A percentile compares a stretch with the other conserved stretches of the same genome.
phyloP scores from a whole-genome alignment of 2,888 invertebrate genomes.

The Nephrotoma appendiculata region DNA sequence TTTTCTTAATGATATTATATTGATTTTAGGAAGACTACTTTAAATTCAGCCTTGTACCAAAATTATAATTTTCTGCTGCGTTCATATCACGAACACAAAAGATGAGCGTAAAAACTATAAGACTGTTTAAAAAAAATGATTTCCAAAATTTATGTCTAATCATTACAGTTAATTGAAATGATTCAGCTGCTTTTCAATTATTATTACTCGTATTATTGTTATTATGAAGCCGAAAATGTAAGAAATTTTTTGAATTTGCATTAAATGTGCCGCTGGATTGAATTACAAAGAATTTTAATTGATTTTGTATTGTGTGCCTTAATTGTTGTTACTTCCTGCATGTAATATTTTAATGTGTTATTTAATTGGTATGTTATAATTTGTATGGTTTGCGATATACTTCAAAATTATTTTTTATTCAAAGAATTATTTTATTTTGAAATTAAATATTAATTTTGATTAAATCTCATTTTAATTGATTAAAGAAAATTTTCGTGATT shows the following conservation, averaged over 20 bases:
- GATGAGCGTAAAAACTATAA: not conserved
- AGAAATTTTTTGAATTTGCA: not conserved
- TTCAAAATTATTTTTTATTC: too few species aligned
- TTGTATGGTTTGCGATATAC: too few species aligned
- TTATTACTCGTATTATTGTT: not conserved
- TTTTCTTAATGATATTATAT: not conserved
- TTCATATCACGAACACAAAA: not conserved
- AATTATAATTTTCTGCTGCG: not conserved
- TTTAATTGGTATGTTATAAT: not conserved
- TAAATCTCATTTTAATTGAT: too few species aligned
- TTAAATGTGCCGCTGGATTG: not conserved
- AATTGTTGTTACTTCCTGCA: not conserved
- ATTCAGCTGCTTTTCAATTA: not conserved
- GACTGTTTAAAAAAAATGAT: not conserved
- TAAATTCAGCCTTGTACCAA: not conserved
- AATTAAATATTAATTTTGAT: too few species aligned
- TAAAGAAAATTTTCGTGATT: too few species aligned
- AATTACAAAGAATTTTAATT: not conserved
- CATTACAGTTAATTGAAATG: not conserved
- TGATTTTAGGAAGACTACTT: not conserved
- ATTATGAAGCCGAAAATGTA: not conserved
- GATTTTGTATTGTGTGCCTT: not conserved
- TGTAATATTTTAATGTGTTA: not conserved
- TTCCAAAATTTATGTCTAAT: not conserved
- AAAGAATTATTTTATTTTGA: too few species aligned